Evolutionary conservation across 1,140 invertebrate species (phyloP), one percentile per base, ranked within the genome.

Genomic region (Philotrypesis tridentata): DNA sequence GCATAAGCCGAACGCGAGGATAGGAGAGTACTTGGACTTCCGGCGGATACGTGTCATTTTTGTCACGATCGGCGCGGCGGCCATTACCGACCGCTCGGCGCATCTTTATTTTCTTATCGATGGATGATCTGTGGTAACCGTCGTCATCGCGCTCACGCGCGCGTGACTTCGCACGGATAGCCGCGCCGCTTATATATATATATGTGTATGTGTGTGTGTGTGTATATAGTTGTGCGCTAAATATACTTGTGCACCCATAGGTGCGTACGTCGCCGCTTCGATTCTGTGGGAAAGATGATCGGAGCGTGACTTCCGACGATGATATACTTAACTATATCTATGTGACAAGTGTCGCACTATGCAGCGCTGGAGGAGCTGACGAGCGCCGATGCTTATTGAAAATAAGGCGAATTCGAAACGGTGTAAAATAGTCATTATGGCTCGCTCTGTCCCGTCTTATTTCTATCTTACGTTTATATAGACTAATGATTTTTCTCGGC

Each of bases 21-120:
- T 31, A 29, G 61, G 11, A 63, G 40, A 27, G 87, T 85, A 87
- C 86, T 84, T 84, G 63, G 83, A 86, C 88, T 90, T 91, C 90
- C 90, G 90, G 85, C 90, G 90, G 90, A 91, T 90, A 89, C 88
- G 85, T 89, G 86, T 90, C 89, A 91, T 91, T 91, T 91, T 91
- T 91, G 90, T 91, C 89, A 90, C 90, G 90, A 91, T 91, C 89
- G 89, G 86, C 89, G 89, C 89, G 89, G 86, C 89, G 89, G 86
- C 85, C 85, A 86, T 80, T 83, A 84, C 55, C 40, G 31, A 65
- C 84, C 80, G 85, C 43, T 82, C 81, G 8, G 85, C 79, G 82
- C 84, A 80, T 87, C 84, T 88, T 85, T 87, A 86, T 88, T 88
- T 88, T 86, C 87, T 85, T 86, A 90, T 91, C 90, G 89, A 91